Base-by-base conservation (phyloP, 2,888 invertebrate species). In the Drosophila pseudotakahashii region DNA sequence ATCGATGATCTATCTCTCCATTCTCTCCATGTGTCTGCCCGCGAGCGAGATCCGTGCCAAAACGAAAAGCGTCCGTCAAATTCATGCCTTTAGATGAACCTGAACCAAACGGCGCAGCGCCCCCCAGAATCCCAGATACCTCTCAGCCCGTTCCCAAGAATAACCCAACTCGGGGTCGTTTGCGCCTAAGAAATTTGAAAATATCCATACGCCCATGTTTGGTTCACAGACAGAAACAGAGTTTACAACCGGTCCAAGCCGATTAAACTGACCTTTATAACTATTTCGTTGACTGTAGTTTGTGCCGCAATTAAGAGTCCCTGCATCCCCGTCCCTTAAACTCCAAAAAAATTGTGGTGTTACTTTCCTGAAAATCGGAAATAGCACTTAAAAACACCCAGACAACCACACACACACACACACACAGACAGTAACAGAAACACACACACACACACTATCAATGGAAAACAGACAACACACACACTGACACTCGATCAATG, bases 41-140 rank as follows among this genome's bases (percentile, higher is more conserved):
- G 67, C 64, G 82, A 86, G 86, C 77, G 70, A 67, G 78, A 89
- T 90, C 90, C 90, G 90, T 88, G 89, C 83, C 90, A 90, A 90
- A 79, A 90, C 90, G 90, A 90, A 90, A 90, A 90, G 90, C 90
- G 90, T 90, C 90, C 90, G 90, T 90, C 90, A 90, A 90, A 90
- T 90, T 79, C 89, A 81, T 90, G 90, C 90, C 86, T 90, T 90
- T 90, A 90, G 90, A 90, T 90, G 90, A 90, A 83, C 89, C 85
- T 90, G 87, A 90, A 87, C 89, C 90, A 89, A 90, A 82, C 73
- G 52, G 72, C 34, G 48, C 45, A 45, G 16, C 58, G 72, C 34
- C 54, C 60, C 44, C 53, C 60, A 7, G 5, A 32, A 19, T 13
- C 2, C 19, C 41, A 42, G 2, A 19, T 10, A 42, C 42, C 42